Base-by-base conservation (phyloP, 2,888 invertebrate genomes). In the Tenthredo notha region DNA sequence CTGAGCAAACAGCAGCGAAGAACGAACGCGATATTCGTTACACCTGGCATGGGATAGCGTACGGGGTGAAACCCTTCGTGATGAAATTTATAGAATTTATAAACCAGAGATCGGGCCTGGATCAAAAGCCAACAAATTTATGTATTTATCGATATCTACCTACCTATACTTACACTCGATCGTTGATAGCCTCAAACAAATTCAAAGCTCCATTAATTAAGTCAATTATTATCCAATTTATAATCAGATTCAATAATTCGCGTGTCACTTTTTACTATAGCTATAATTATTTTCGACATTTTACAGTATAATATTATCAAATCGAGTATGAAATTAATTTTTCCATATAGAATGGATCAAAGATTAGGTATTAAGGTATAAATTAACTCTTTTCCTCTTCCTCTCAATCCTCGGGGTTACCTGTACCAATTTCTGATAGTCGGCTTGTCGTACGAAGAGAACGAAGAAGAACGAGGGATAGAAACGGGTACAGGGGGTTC, bases 1-100 rank as follows among this genome's bases (percentile, higher is more conserved):
- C 84, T 86, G 86, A 87, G 87, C 87, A 88, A 89, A 88, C 87
- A 87, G 86, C 85, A 86, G 85, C 87, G 65, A 70, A 75, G 84
- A 61, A 85, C 87, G 77, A 77, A 21, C 74, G 72, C 37, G 83
- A 83, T 85, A 83, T 75, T 74, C 61, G 74, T 74, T 47, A 75
- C 85, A 74, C 58, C 85, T 84, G 84, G 77, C 65, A 15, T 74
- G 58, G 29, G 9, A 47, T 47, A 18, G 72, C 54, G 21, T 25
- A 54, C 54, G n/a, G 54, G 18, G 72, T 15, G 15, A 54, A 50
- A 40, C 33, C 29, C 37, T 29, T 25, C 33, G 33, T 7, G 21
- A 61, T 80, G 33, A 70, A 67, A 83, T 83, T 83, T 67, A 83
- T 67, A 3, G 47, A 70, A 83, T 67, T 83, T 83, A 83, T 61